Evolutionary conservation across 2,113 vertebrate species (phyloP).

Genomic region (Chaetura pelagica): DNA sequence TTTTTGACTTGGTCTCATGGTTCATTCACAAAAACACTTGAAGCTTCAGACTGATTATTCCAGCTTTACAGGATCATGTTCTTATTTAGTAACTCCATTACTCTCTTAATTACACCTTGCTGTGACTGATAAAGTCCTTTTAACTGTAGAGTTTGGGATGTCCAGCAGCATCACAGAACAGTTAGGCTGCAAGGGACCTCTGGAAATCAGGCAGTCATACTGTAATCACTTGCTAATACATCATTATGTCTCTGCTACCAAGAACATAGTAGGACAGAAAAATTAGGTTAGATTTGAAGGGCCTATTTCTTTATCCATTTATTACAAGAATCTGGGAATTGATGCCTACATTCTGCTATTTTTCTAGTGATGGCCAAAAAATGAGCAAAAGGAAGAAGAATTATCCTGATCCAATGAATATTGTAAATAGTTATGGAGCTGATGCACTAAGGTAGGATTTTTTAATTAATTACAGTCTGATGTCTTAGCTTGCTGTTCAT

Average conservation of each 20-base stretch:
- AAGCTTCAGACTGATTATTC: background rate
- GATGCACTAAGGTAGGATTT: constrained; percentile 90
- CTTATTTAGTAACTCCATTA: background rate
- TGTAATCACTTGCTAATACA: background rate
- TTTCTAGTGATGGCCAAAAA: constrained; percentile 95
- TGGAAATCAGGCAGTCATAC: background rate
- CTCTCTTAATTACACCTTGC: constrained; percentile 15
- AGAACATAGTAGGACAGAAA: background rate
- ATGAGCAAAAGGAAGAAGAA: constrained; percentile 99
- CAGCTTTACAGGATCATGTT: background rate
- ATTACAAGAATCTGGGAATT: background rate
- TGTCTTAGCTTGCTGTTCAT: background rate
- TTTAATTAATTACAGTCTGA: background rate
- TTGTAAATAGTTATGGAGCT: constrained; percentile 91
- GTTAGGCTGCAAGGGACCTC: background rate
- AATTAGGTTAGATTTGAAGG: background rate
- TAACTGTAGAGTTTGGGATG: background rate
- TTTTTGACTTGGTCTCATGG: background rate
- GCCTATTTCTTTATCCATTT: background rate
- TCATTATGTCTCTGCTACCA: background rate
- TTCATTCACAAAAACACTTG: constrained; percentile 13
- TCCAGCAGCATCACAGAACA: background rate
- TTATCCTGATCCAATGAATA: constrained; percentile 89
- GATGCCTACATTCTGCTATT: background rate
- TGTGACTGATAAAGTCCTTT: constrained; percentile 1